Conservation (phyloP, 2,113 vertebrate genomes). For the Brienomyrus brachyistius region DNA sequence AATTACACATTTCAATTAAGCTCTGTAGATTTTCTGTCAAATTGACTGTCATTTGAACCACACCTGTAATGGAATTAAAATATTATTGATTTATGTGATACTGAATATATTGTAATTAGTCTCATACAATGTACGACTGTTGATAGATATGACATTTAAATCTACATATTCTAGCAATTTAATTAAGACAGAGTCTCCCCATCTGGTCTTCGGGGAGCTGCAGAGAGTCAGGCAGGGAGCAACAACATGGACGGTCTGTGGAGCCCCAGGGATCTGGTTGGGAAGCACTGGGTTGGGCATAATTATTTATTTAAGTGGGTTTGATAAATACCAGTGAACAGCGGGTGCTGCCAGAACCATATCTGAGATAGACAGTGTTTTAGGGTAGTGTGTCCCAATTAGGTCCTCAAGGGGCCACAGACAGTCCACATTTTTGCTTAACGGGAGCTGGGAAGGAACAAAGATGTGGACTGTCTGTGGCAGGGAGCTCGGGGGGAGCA, state of each 20-base stretch:
- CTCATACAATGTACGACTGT: background rate
- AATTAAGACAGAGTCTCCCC: background rate
- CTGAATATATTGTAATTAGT: background rate
- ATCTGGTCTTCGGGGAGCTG: background rate
- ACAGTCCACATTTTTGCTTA: background rate
- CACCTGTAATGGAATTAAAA: background rate
- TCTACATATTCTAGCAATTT: background rate
- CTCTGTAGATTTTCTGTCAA: background rate
- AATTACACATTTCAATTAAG: background rate
- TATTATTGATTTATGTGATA: background rate
- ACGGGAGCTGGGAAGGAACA: background rate
- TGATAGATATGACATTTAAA: background rate
- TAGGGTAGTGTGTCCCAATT: background rate
- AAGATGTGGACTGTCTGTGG: background rate
- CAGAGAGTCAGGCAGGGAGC: background rate
- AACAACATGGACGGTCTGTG: background rate
- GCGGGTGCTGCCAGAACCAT: background rate
- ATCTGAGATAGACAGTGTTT: background rate
- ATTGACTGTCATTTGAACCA: background rate
- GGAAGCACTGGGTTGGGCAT: background rate
- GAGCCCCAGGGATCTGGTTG: background rate
- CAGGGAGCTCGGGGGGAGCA: too few species aligned
- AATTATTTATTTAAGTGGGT: background rate
- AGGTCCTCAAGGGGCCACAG: background rate
- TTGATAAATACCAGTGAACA: background rate